Evolutionary conservation across 2,113 vertebrate genomes (phyloP).

Genomic region (Holacanthus passer): DNA sequence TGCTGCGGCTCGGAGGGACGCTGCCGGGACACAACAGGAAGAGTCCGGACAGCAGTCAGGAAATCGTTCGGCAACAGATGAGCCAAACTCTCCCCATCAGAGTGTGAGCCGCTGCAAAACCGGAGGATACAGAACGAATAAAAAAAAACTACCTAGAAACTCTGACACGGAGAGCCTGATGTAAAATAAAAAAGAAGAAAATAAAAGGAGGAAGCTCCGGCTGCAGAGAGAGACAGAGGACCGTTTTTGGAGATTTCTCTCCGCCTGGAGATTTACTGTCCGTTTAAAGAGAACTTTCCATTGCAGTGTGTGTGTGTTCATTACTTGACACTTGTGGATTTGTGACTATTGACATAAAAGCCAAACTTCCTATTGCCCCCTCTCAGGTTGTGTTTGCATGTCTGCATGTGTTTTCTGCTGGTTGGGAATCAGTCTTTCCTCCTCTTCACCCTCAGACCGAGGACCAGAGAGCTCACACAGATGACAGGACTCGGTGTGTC

Average conservation of each 20-base stretch:
- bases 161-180: constrained; percentile 60
- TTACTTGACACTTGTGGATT: constrained; percentile 81
- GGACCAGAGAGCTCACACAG: constrained; percentile 42
- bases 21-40: constrained; percentile 87
- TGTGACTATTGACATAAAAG: constrained; percentile 77
- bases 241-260: constrained; percentile 57
- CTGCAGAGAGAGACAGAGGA: constrained; percentile 32
- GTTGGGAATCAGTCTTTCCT: constrained; percentile 67
- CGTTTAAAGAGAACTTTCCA: constrained; percentile 67
- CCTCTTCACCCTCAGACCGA: constrained; percentile 40
- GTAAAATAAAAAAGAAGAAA: constrained; percentile 71
- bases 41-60: constrained; percentile 82
- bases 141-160: constrained; percentile 72
- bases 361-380: constrained; percentile 77
- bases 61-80: constrained; percentile 85
- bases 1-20: constrained; percentile 84
- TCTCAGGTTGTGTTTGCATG: constrained; percentile 89
- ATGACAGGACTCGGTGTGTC: constrained; percentile 33
- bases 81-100: constrained; percentile 86
- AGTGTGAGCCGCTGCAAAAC: constrained; percentile 68
- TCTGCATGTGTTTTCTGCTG: constrained; percentile 85
- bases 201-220: constrained; percentile 42
- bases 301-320: constrained; percentile 75
- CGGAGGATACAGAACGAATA: background rate
- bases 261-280: constrained; percentile 55